Percentiles rank a stretch among this genome's conserved stretches.
Conservation (phyloP, 2,113 vertebrate species). For the Ascaphus truei region DNA sequence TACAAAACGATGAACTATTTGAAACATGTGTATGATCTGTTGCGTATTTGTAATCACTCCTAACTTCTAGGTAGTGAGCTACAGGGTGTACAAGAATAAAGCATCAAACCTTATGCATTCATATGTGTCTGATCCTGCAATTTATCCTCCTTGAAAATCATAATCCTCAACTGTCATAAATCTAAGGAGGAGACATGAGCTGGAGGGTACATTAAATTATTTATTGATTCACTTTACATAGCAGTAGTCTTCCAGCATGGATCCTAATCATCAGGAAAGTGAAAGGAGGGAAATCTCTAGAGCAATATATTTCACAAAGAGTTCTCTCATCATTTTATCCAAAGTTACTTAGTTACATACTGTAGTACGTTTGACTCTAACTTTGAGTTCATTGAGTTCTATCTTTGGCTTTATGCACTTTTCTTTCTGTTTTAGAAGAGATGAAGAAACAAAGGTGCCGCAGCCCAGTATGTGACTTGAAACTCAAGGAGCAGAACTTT, state of each 20-base stretch:
- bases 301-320: conserved; percentile 22
- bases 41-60: too few relatives aligned
- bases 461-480: too few relatives aligned
- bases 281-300: conserved; percentile 24
- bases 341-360: conserved; percentile 12
- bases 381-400: background rate
- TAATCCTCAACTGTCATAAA: conserved; percentile 25
- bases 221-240: conserved; percentile 36
- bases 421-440: background rate
- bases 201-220: conserved; percentile 35
- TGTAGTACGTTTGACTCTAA: conserved; percentile 5
- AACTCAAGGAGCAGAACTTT: too few relatives aligned
- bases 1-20: too few relatives aligned
- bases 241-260: conserved; percentile 5
- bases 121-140: conserved; percentile 9
- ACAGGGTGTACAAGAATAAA: background rate
- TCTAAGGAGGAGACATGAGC: conserved; percentile 13
- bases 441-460: background rate
- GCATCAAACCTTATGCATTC: background rate
- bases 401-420: background rate
- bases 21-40: too few relatives aligned
- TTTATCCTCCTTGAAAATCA: conserved; percentile 1
- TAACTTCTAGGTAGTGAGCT: too few relatives aligned
- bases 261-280: conserved; percentile 34
- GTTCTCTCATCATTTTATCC: conserved; percentile 13